These are phyloP conservation scores for Aphelocoma coerulescens DNA, from an alignment of 2,113 vertebrate species.

Conservation along the genomic window DNA sequence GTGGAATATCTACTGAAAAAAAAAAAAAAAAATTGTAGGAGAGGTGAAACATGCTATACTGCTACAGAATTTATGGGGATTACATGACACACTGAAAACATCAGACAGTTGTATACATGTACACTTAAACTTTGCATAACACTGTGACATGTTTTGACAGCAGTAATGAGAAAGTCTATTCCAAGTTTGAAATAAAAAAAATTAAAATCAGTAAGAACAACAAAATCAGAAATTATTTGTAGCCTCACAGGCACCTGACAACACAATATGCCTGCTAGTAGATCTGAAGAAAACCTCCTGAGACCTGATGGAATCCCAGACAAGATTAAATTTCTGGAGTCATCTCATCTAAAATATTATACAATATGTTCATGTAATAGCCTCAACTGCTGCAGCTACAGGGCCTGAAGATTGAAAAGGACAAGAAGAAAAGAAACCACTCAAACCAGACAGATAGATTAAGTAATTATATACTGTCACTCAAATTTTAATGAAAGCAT, in stretches of 20 bases:
- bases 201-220: neutral
- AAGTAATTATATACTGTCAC: neutral
- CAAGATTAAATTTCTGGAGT: neutral
- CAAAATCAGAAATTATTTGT: neutral
- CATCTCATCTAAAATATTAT: neutral
- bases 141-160: neutral
- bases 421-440: neutral
- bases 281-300: neutral
- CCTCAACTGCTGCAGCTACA: neutral
- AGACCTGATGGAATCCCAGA: neutral
- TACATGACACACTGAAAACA: neutral
- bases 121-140: neutral
- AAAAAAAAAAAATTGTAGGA: neutral
- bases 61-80: neutral
- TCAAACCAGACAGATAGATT: neutral
- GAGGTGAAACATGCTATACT: neutral
- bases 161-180: neutral
- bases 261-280: neutral
- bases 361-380: neutral
- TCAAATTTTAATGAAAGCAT: neutral
- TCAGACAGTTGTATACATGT: neutral
- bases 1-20: neutral
- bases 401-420: neutral
- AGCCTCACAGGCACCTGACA: neutral
- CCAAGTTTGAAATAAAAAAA: neutral